These are phyloP conservation scores for Triplophysa dalaica DNA, from an alignment of 2,113 vertebrate species.

Conservation along the genomic window DNA sequence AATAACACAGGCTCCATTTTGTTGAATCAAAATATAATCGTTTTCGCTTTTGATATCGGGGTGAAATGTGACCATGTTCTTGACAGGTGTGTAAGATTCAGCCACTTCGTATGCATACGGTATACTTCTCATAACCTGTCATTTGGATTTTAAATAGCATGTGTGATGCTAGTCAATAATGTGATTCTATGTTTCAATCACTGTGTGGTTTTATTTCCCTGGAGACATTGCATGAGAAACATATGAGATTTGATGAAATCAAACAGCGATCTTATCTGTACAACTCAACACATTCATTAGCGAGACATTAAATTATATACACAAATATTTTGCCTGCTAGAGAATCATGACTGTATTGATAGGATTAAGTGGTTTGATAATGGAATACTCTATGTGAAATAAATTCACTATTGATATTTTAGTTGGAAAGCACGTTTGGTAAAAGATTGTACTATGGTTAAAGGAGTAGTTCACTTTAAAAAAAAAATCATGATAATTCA, in stretches of 20 bases:
- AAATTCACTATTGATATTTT: neutral
- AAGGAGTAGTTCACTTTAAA: too few relatives aligned
- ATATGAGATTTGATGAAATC: neutral
- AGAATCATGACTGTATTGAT: neutral
- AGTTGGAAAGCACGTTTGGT: neutral
- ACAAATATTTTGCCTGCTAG: neutral
- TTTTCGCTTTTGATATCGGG: too few relatives aligned
- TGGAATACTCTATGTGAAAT: neutral
- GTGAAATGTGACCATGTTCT: too few relatives aligned
- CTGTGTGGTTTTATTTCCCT: neutral
- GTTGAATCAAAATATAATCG: too few relatives aligned
- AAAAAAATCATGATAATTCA: too few relatives aligned
- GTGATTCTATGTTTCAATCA: neutral
- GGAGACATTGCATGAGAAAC: neutral
- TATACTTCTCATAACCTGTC: too few relatives aligned
- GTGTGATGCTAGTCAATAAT: too few relatives aligned
- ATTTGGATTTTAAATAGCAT: too few relatives aligned
- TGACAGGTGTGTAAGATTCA: too few relatives aligned
- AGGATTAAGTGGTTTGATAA: neutral
- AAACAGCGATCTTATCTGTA: neutral
- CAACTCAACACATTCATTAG: neutral
- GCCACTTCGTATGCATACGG: too few relatives aligned
- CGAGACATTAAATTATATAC: neutral
- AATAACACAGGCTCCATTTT: too few relatives aligned
- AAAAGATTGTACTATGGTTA: neutral